phyloP scores from a whole-genome alignment of 2,888 invertebrate species.

The Agonopterix subpropinquella region DNA sequence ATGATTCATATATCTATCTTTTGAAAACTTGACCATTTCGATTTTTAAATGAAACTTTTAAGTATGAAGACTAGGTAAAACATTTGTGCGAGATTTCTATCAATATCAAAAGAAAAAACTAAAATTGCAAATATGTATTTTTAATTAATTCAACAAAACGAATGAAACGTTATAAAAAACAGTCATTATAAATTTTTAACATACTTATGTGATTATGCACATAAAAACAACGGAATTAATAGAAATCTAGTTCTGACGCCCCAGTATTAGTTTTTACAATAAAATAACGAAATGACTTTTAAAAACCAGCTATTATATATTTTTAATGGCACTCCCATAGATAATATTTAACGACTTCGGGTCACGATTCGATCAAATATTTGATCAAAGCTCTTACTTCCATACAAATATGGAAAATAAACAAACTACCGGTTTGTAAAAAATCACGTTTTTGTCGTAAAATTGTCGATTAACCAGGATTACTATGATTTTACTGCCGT shows the following conservation, averaged over 20 bases:
- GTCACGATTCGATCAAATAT: slow-evolving; percentile 1
- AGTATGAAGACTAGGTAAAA: too few relatives aligned
- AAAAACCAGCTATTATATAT: background rate
- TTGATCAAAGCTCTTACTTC: background rate
- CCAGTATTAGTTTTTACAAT: background rate
- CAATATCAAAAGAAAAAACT: too few relatives aligned
- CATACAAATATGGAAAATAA: slow-evolving; percentile 4
- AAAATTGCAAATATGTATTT: too few relatives aligned
- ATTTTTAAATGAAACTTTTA: too few relatives aligned
- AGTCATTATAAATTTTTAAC: background rate
- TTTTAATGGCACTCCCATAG: background rate
- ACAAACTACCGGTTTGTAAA: slow-evolving; percentile 6
- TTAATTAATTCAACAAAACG: background rate
- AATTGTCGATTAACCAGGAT: background rate
- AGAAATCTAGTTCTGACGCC: background rate
- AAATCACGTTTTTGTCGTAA: slow-evolving; percentile 5
- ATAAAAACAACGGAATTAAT: slow-evolving; percentile 1
- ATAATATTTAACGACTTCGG: background rate
- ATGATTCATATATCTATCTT: too few relatives aligned
- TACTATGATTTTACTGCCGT: background rate
- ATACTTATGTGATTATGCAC: background rate
- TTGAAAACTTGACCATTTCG: too few relatives aligned
- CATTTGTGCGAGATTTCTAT: too few relatives aligned
- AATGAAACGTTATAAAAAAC: background rate
- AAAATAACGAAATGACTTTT: background rate